Evolutionary conservation across 2,113 vertebrate species (phyloP).

Genomic region (Coturnix japonica): DNA sequence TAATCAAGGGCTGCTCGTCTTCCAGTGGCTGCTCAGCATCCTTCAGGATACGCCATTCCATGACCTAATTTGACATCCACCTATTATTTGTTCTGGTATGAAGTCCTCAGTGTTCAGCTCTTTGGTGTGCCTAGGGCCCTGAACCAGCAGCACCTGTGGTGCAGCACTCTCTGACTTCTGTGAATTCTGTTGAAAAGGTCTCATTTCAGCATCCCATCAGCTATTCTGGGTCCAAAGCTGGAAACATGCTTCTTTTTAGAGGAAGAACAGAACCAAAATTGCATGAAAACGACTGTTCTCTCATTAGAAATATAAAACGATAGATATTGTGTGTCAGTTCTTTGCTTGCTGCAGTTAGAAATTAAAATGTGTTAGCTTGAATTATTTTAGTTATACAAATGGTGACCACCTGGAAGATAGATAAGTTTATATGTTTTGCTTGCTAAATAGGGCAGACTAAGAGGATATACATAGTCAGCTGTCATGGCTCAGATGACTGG

Average conservation of each 20-base stretch:
- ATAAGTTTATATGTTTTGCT: background rate
- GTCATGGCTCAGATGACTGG: background rate
- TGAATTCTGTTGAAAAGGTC: background rate
- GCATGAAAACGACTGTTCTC: fast-evolving
- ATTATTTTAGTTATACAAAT: background rate
- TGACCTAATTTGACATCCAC: background rate
- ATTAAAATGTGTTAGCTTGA: background rate
- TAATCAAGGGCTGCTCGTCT: background rate
- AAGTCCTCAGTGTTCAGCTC: background rate
- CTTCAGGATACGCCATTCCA: background rate
- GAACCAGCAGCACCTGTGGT: background rate
- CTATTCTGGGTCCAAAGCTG: background rate
- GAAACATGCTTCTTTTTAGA: fast-evolving
- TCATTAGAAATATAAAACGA: background rate
- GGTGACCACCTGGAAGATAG: background rate
- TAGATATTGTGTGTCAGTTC: background rate
- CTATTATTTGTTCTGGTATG: background rate
- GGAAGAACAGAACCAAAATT: background rate
- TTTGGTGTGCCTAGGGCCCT: fast-evolving
- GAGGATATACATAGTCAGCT: background rate
- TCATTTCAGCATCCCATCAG: background rate
- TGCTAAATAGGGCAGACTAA: background rate
- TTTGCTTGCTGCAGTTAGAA: background rate
- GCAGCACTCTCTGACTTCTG: background rate
- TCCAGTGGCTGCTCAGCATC: background rate